Evolutionary conservation across 2,888 invertebrate genomes (phyloP).

Genomic region (Lydus trimaculatus): DNA sequence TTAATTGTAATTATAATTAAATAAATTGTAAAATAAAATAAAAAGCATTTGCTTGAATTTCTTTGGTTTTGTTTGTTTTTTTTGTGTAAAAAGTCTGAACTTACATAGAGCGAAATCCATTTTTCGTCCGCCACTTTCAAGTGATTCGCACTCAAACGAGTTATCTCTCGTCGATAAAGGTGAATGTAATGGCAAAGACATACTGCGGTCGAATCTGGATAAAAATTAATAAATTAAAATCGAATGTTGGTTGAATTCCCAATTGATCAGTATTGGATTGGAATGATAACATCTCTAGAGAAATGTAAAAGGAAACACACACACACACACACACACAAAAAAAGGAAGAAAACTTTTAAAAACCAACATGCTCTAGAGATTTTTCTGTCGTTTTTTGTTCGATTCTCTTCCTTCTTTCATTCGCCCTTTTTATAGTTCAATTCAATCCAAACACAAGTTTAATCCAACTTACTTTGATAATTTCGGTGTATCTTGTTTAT

Average conservation of each 20-base stretch:
- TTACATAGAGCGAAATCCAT: constrained; percentile 90
- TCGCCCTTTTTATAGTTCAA: background rate
- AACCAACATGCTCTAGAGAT: background rate
- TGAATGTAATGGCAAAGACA: constrained; percentile 70
- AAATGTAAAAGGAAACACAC: background rate
- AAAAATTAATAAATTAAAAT: constrained; percentile 12
- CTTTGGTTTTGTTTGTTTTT: background rate
- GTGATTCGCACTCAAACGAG: constrained; percentile 61
- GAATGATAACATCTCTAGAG: background rate
- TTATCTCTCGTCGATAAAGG: constrained; percentile 62
- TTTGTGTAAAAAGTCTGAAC: constrained; percentile 49
- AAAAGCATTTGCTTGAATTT: constrained; percentile 11
- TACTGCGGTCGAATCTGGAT: constrained; percentile 72
- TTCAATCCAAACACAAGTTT: background rate
- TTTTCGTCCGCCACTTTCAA: constrained; percentile 66
- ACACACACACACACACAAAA: too few species aligned
- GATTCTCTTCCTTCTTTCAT: background rate
- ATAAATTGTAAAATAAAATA: constrained; percentile 28
- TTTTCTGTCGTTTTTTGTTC: background rate
- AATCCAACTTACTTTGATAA: constrained; percentile 58
- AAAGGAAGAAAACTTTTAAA: background rate
- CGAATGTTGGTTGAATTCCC: constrained; percentile 2
- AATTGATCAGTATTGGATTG: background rate
- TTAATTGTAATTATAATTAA: constrained; percentile 27
- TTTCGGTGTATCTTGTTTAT: constrained; percentile 47